Evolutionary conservation across 2,888 invertebrate species (phyloP).

Genomic region (Nowickia ferox): DNA sequence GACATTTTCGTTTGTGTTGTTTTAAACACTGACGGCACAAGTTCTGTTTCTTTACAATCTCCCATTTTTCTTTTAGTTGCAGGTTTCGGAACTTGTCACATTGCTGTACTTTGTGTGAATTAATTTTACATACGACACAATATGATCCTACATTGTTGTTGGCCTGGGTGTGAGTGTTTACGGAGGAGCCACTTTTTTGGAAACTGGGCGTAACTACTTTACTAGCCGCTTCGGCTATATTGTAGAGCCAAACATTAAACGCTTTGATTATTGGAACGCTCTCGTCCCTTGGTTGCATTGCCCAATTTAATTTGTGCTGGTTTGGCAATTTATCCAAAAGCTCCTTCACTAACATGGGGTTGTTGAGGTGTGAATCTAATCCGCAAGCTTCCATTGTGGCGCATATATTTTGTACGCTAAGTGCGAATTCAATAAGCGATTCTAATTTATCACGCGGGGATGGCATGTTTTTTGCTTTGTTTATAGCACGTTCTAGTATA

Average conservation of each 20-base stretch:
- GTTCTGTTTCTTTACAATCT: neutral
- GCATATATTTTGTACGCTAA: too few relatives aligned
- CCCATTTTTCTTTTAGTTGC: slow-evolving; percentile 2
- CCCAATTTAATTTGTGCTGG: slow-evolving; percentile 32
- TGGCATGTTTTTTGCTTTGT: slow-evolving; percentile 26
- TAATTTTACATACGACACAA: slow-evolving; percentile 11
- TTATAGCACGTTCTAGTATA: slow-evolving; percentile 4
- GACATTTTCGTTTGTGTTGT: slow-evolving; percentile 11
- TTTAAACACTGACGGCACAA: slow-evolving; percentile 33
- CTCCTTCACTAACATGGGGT: too few relatives aligned
- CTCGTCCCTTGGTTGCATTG: slow-evolving; percentile 12
- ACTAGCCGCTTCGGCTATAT: slow-evolving; percentile 24
- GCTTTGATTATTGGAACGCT: slow-evolving; percentile 4
- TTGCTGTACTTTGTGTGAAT: neutral
- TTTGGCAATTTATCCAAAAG: too few relatives aligned
- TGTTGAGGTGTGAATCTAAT: too few relatives aligned
- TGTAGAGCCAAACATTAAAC: slow-evolving; percentile 32
- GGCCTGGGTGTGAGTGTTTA: slow-evolving; percentile 10
- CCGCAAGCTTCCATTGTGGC: too few relatives aligned
- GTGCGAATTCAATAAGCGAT: neutral
- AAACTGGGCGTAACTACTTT: slow-evolving; percentile 15
- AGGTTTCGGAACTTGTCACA: slow-evolving; percentile 6
- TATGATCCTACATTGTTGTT: neutral
- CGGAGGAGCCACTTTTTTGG: neutral
- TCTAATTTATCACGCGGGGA: slow-evolving; percentile 6